A percentile compares a stretch with the other conserved stretches of the same genome.
These are phyloP conservation scores for Cryptophagus acutangulus DNA, from an alignment of 2,888 invertebrate genomes.

Conservation along the genomic window DNA sequence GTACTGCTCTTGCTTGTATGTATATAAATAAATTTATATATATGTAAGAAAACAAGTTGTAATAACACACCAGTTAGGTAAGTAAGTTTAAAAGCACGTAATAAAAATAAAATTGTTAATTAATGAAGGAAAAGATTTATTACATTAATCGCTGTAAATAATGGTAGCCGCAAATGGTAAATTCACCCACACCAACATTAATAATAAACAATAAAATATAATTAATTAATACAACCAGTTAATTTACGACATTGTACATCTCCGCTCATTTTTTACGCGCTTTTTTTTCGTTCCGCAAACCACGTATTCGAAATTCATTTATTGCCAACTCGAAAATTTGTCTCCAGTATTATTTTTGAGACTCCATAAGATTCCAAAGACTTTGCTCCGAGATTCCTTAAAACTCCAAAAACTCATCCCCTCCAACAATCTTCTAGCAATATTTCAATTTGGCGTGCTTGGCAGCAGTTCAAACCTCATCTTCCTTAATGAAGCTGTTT, in stretches of 20 bases:
- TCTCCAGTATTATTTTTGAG: too few relatives aligned
- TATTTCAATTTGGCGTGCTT: too few relatives aligned
- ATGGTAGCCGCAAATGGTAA: constrained; percentile 40
- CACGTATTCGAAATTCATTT: too few relatives aligned
- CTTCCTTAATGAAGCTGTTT: constrained; percentile 28
- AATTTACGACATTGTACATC: constrained; percentile 34
- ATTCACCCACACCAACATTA: constrained; percentile 39
- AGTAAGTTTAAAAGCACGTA: constrained; percentile 20
- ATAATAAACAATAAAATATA: constrained; percentile 39
- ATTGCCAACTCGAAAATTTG: too few relatives aligned
- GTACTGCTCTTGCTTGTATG: too few relatives aligned
- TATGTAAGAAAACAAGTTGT: constrained; percentile 26
- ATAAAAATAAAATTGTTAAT: constrained; percentile 33
- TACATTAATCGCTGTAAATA: constrained; percentile 35
- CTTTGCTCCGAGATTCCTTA: too few relatives aligned
- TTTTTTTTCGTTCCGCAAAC: too few relatives aligned
- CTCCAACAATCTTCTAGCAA: too few relatives aligned
- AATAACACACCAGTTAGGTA: constrained; percentile 27
- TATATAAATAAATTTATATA: background rate
- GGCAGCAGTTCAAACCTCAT: too few relatives aligned
- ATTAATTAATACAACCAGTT: constrained; percentile 37
- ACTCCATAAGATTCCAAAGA: too few relatives aligned
- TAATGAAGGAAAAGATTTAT: constrained; percentile 37
- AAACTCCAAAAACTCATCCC: too few relatives aligned
- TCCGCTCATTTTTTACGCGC: too few relatives aligned